Evolutionary conservation across 2,113 vertebrate genomes (phyloP), one percentile per base, ranked within the genome.

Genomic region (Microcebus lehilahytsara): DNA sequence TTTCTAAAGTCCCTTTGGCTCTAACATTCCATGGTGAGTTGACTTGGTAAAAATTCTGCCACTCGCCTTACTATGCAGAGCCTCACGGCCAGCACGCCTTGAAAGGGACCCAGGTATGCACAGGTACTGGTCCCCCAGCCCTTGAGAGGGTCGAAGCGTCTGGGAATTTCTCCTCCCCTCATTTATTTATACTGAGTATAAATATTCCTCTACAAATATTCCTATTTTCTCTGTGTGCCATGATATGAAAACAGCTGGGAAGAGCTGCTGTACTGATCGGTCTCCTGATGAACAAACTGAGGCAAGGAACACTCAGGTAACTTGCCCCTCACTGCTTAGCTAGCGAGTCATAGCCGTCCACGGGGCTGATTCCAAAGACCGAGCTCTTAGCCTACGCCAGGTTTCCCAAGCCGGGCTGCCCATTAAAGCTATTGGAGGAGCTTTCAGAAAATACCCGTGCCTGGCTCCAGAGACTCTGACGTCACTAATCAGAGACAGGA

Each of bases 51-150:
- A 32, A 53, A 58, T n/a, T 23, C 37, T 7, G 17, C 22, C 3
- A 8, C 23, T 14, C 9, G 0, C 20, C 60, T 25, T 71, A n/a
- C n/a, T 96, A n/a, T 27, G 19, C 27, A 62, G 90, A 88, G 79
- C 11, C 20, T 30, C 81, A 67, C 30, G 16, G 13, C 1, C 4
- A 51, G 62, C 10, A 1, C 20, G 9, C 27, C 27, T 91, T 4
- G 7, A 53, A 83, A 49, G 32, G 40, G 32, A 40, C 0, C 2
- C 2, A 17, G 13, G 23, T 2, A 5, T 11, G 30, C 3, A 1
- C 8, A 37, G 60, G 12, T 22, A 27, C 37, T 4, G 32, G 25
- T 13, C 7, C 19, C 5, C 19, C 27, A 25, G 16, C 40, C 56
- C 20, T 60, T 51, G 53, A 85, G 58, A 66, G 6, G 72, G 42